Conservation (phyloP, 1,140 invertebrate species). For the Drosophila burlai region DNA sequence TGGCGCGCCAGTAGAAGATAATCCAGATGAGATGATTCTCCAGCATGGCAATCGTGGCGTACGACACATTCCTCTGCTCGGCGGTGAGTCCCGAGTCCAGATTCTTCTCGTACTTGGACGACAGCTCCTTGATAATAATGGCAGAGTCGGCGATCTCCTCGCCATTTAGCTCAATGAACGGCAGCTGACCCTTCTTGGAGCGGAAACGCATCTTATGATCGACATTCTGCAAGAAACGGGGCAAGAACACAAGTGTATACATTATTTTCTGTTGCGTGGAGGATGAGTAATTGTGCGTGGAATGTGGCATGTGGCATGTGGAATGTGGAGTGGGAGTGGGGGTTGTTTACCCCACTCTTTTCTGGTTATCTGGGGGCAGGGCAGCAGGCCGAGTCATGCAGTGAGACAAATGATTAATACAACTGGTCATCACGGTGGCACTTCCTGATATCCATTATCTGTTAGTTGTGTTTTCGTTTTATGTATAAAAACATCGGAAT, state of each 20-base stretch:
- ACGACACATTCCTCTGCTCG: constrained; percentile 94
- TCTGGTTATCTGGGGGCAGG: constrained; percentile 17
- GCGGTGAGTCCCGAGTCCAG: constrained; percentile 91
- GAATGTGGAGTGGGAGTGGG: constrained; percentile 21
- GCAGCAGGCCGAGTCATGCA: constrained; percentile 10
- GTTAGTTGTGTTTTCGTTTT: neutral
- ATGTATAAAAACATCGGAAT: neutral
- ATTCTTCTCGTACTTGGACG: constrained; percentile 92
- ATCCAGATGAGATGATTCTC: constrained; percentile 97
- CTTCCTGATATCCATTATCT: constrained; percentile 7
- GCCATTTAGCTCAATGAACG: constrained; percentile 97
- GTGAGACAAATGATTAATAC: constrained; percentile 3
- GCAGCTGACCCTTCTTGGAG: constrained; percentile 96
- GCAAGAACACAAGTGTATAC: constrained; percentile 19
- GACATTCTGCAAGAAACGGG: constrained; percentile 91
- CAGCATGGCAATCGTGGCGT: constrained; percentile 97
- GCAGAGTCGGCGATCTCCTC: constrained; percentile 96
- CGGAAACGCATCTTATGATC: constrained; percentile 97
- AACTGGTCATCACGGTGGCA: neutral
- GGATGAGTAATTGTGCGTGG: constrained; percentile 53
- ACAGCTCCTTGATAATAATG: constrained; percentile 94
- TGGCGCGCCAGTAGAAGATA: constrained; percentile 94
- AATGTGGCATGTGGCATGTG: constrained; percentile 25
- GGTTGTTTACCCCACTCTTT: constrained; percentile 34
- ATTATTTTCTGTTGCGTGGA: constrained; percentile 15